These are phyloP conservation scores for Upupa epops DNA, from an alignment of 2,113 vertebrate species.

Conservation along the genomic window DNA sequence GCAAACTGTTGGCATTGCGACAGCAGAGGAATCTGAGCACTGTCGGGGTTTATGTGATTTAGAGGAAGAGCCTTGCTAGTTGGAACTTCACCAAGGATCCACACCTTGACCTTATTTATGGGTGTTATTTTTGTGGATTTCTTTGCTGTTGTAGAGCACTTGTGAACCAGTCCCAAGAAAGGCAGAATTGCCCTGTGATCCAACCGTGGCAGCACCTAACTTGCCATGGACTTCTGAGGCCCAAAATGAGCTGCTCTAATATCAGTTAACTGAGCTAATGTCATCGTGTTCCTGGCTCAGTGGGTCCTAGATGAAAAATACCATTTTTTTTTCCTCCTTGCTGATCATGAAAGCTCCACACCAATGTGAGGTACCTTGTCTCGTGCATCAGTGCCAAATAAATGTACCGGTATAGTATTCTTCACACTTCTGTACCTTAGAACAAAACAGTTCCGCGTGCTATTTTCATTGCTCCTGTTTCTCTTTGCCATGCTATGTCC, in stretches of 20 bases:
- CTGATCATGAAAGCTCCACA: not conserved
- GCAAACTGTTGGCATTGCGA: not conserved
- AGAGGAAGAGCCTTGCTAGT: not conserved
- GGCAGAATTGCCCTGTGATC: not conserved
- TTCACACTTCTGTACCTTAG: not conserved
- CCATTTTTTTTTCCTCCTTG: not conserved
- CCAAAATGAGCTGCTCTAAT: not conserved
- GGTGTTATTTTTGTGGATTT: not conserved
- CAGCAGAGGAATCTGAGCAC: not conserved
- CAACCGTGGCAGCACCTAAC: not conserved
- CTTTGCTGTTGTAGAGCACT: not conserved
- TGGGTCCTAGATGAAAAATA: not conserved
- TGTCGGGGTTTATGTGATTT: not conserved
- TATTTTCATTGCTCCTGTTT: not conserved
- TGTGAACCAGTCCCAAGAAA: not conserved
- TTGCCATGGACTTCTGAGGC: not conserved
- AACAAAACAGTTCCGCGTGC: not conserved
- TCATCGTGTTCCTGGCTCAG: not conserved
- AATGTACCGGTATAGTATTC: not conserved
- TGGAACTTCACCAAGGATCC: not conserved
- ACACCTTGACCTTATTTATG: rapidly evolving
- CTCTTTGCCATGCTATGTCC: not conserved
- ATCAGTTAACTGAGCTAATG: not conserved
- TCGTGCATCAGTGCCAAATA: not conserved
- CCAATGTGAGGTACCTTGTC: not conserved